phyloP scores from a whole-genome alignment of 2,888 invertebrate species.

The Cryptocheilus praepositus region DNA sequence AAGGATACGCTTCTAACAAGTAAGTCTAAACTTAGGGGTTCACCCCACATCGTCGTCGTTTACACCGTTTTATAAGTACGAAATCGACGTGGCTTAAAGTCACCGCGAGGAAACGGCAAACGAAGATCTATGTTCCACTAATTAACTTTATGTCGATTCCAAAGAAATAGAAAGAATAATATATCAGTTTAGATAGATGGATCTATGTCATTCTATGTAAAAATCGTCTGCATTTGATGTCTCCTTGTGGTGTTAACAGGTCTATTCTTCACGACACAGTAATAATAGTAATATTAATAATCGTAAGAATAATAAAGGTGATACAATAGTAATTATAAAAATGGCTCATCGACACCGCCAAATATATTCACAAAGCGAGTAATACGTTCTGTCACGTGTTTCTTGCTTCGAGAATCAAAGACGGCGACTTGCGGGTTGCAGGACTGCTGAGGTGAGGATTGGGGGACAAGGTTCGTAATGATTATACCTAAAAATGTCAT shows the following conservation, averaged over 20 bases:
- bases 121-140: constrained; percentile 3
- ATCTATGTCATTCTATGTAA: no score
- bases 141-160: background rate
- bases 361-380: constrained; percentile 34
- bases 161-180: background rate
- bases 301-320: constrained; percentile 32
- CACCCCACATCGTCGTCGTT: constrained; percentile 2
- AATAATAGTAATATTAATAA: constrained; percentile 41
- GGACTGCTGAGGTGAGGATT: background rate
- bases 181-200: no score
- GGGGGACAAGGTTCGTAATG: constrained; percentile 17
- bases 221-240: constrained; percentile 8
- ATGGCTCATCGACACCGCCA: constrained; percentile 39
- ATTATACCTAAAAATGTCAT: constrained; percentile 64
- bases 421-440: constrained; percentile 12
- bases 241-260: constrained; percentile 42
- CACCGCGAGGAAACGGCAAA: constrained; percentile 45
- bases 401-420: constrained; percentile 24
- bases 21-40: constrained; percentile 57
- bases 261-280: constrained; percentile 30
- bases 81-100: constrained; percentile 37
- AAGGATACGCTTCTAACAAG: constrained; percentile 60
- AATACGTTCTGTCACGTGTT: constrained; percentile 13
- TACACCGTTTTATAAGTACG: constrained; percentile 45
- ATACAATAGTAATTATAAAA: constrained; percentile 27